Percentiles rank a stretch among this genome's conserved stretches.
These are phyloP conservation scores for Gasterosteus aculeatus DNA, from an alignment of 2,113 vertebrate genomes.

Conservation along the genomic window DNA sequence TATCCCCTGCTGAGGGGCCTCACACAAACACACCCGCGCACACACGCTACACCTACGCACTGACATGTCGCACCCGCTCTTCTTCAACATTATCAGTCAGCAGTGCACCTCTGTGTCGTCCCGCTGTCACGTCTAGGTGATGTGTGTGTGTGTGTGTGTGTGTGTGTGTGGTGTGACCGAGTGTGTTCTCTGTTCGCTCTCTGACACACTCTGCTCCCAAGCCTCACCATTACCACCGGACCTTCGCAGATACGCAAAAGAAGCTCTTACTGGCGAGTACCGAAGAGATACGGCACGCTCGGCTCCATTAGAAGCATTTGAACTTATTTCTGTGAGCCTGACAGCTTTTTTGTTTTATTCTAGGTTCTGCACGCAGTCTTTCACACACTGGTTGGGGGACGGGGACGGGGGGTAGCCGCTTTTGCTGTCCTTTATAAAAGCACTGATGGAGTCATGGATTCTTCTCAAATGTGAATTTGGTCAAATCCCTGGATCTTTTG, in stretches of 20 bases:
- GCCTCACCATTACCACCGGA: constrained; percentile 61
- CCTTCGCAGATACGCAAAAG: constrained; percentile 49
- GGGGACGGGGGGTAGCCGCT: constrained; percentile 4
- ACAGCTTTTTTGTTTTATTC: constrained; percentile 31
- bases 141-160: constrained; percentile 29
- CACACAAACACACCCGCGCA: constrained; percentile 13
- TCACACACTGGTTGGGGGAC: constrained; percentile 15
- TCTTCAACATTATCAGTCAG: constrained; percentile 53
- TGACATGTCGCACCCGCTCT: constrained; percentile 52
- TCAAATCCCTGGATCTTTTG: constrained; percentile 30
- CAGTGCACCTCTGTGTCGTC: constrained; percentile 29
- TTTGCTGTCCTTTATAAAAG: constrained; percentile 24
- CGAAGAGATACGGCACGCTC: constrained; percentile 40
- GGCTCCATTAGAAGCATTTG: constrained; percentile 70
- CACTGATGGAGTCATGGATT: constrained; percentile 17
- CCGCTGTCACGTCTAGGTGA: constrained; percentile 11
- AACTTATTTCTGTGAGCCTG: constrained; percentile 53
- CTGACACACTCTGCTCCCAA: constrained; percentile 62
- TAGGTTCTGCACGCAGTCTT: constrained; percentile 15
- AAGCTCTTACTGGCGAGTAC: constrained; percentile 51
- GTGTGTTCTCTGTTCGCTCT: constrained; percentile 44
- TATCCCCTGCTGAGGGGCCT: constrained; percentile 50
- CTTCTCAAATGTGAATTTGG: constrained; percentile 22
- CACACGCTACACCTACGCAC: constrained; percentile 37
- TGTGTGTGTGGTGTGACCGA: constrained; percentile 28